These are phyloP conservation scores for Cettia cetti DNA, from an alignment of 2,113 vertebrate species.

Conservation along the genomic window DNA sequence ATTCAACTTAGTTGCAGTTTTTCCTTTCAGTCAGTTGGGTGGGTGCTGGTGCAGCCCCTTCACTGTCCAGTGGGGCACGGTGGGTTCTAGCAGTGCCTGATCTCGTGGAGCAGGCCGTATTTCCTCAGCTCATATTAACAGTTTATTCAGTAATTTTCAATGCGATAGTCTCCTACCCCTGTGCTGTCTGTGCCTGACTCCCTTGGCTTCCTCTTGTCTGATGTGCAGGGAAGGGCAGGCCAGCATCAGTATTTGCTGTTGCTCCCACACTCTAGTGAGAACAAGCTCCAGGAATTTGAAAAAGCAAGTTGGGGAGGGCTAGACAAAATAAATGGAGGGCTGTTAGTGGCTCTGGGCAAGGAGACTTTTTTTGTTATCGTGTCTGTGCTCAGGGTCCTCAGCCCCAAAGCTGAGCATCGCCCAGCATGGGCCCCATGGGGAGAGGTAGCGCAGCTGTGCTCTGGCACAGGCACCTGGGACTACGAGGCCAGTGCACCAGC, in stretches of 20 bases:
- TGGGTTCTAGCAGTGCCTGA: not conserved
- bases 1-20: not conserved
- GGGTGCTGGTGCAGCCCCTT: not conserved
- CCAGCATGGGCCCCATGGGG: accelerated
- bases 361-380: accelerated
- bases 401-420: not conserved
- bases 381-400: not conserved
- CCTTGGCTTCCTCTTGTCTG: not conserved
- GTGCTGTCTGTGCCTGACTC: not conserved
- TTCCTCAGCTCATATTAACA: not conserved
- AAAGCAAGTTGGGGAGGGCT: not conserved
- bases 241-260: not conserved
- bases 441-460: not conserved
- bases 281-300: not conserved
- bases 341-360: not conserved
- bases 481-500: accelerated
- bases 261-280: not conserved
- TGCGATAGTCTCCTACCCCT: not conserved
- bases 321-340: not conserved
- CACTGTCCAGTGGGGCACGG: not conserved
- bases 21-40: not conserved
- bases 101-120: not conserved
- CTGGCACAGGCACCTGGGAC: accelerated
- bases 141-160: not conserved
- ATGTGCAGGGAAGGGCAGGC: accelerated